Base-by-base conservation (phyloP, 1,140 invertebrate species). In the Caenorhabditis tropicalis region DNA sequence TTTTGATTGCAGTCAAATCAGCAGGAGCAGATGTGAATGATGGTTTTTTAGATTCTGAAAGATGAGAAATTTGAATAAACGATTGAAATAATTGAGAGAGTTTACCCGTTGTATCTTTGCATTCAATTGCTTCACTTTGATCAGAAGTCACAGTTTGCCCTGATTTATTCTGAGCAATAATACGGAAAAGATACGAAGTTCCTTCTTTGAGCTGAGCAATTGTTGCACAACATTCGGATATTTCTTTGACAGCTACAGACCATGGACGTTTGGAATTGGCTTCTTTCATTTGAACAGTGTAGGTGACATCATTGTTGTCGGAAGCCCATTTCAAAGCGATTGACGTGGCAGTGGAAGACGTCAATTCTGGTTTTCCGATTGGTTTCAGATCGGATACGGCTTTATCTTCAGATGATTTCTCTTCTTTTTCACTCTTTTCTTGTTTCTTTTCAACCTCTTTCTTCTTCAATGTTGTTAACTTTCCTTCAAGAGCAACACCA, bases 141-240 rank as follows among this genome's bases (percentile, higher is more conserved):
- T 85, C 84, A 24, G 79, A 82, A 16, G 53, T 39, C 3, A 60
- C 82, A 29, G 82, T 81, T 21, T 70, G 46, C 10, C 96, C 96
- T 19, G 95, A 96, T 85, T 95, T 94, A 92, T 97, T 98, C 0
- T 96, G 94, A 7, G 96, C 96, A 65, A 94, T 93, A 0, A 98
- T 96, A 36, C 96, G 94, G 82, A 89, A 88, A n/a, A 84, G 58
- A 46, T 88, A 88, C 16, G 53, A 49, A 6, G 58, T 60, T 43
- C 83, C 84, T 12, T 81, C 79, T n/a, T 86, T 79, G 10, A 88
- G 81, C 9, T 70, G 70, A 48, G 60, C 3, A 56, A 88, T 79
- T 6, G 48, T 53, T 48, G 79, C 51, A 49, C 21, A 29, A 10
- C 51, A 58, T 81, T 56, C 51, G 15, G 48, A 53, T 3, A 31